phyloP scores from a whole-genome alignment of 2,113 vertebrate genomes.

The Vulpes lagopus region DNA sequence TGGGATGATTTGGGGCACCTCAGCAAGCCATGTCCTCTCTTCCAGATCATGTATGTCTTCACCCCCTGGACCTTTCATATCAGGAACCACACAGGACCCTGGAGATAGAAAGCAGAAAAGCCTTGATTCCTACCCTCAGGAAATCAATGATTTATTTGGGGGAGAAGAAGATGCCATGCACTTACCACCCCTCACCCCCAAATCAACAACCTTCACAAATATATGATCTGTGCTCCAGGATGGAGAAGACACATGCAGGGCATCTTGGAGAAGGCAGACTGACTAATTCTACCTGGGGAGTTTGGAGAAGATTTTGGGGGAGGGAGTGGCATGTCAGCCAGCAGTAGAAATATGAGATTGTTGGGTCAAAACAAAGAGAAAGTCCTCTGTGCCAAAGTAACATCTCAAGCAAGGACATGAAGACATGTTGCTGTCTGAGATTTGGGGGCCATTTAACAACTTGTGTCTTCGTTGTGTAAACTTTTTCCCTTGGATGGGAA shows the following conservation, averaged over 20 bases:
- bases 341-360: neutral
- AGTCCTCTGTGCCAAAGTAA: neutral
- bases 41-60: neutral
- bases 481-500: neutral
- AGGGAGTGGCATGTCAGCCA: neutral
- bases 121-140: neutral
- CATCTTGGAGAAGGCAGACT: neutral
- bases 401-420: neutral
- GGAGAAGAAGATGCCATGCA: neutral
- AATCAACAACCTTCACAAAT: neutral
- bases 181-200: too few species aligned
- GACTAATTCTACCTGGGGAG: neutral
- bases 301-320: neutral
- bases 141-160: neutral
- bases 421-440: neutral
- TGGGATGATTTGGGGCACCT: neutral
- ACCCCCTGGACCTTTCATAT: neutral
- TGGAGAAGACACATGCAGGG: neutral
- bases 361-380: constrained; percentile 39
- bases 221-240: neutral
- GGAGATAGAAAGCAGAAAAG: neutral
- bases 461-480: neutral
- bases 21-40: neutral
- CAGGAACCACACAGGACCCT: neutral
- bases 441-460: constrained; percentile 40